Base-by-base conservation (phyloP, 2,888 invertebrate species). In the Leptothorax acervorum region DNA sequence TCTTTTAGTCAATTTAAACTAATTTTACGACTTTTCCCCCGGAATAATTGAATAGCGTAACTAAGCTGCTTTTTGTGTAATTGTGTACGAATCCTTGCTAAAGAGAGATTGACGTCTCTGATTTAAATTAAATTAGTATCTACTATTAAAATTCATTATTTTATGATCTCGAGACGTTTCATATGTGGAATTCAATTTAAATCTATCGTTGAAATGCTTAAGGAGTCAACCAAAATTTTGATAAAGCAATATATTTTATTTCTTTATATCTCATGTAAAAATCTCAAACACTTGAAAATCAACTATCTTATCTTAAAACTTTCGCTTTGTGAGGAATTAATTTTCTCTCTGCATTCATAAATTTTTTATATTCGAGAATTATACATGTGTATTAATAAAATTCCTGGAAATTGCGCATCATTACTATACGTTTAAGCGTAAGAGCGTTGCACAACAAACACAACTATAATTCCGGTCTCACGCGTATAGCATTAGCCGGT, bases 401-500 rank as follows among this genome's bases (percentile, higher is more conserved):
- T 51, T 63, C 12, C 2, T 51, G 1, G 28, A 65, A 66, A 76
- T 55, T 53, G 31, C 12, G 42, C 28, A 15, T 66, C 3, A 66
- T 66, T 65, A 45, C n/a, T 62, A 12, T 23, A 35, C 12, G 3
- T 53, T 76, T 31, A 66, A 53, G 3, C 48, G 15, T 55, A 71
- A 71, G n/a, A 39, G 2, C 28, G 12, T 78, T 76, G 35, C 39
- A 18, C 18, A 55, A 55, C 9, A 53, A 53, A 53, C n/a, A 18
- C 5, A 78, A 66, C 15, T 66, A 12, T 42, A 78, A 66, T 78
- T 66, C 15, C 42, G 55, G 39, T 55, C 5, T 78, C 23, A 4
- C 18, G 28, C 18, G 28, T 39, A 5, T 65, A 48, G 9, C 4
- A 15, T 65, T 28, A 12, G 48, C 9, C 3, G 23, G 31, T 45